A percentile compares a stretch with the other conserved stretches of the same genome.
Conservation (phyloP, 2,888 invertebrate genomes). For the Metellina segmentata region DNA sequence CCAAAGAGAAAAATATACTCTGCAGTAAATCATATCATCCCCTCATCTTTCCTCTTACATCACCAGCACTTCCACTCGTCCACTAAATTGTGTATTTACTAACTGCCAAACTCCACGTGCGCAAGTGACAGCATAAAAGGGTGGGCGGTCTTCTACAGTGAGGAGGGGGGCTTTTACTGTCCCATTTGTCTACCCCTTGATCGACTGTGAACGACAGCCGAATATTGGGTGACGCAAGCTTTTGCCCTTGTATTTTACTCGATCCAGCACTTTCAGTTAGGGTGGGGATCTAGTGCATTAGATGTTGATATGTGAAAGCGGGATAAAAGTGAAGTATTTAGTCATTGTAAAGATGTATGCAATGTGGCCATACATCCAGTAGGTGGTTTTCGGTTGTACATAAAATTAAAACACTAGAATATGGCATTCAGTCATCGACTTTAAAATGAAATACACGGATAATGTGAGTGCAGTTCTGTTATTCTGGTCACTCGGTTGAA, state of each 20-base stretch:
- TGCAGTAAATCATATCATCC: neutral
- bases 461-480: too few relatives aligned
- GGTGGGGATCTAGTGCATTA: neutral
- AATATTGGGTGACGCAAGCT: constrained; percentile 52
- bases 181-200: constrained; percentile 62
- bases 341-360: too few relatives aligned
- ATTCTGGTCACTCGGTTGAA: too few relatives aligned
- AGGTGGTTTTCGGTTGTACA: too few relatives aligned
- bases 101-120: constrained; percentile 33
- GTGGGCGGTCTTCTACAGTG: constrained; percentile 29
- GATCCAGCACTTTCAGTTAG: neutral
- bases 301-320: too few relatives aligned
- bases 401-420: too few relatives aligned
- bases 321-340: too few relatives aligned
- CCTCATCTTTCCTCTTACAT: neutral
- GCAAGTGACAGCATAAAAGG: constrained; percentile 52
- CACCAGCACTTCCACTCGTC: neutral
- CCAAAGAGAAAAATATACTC: neutral
- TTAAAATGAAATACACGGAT: too few relatives aligned
- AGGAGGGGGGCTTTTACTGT: constrained; percentile 48
- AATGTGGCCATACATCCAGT: too few relatives aligned
- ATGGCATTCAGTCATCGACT: too few relatives aligned
- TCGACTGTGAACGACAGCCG: constrained; percentile 61
- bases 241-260: neutral
- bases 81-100: constrained; percentile 33